Conservation (phyloP, 1,140 invertebrate genomes). For the Babylonia areolata region DNA sequence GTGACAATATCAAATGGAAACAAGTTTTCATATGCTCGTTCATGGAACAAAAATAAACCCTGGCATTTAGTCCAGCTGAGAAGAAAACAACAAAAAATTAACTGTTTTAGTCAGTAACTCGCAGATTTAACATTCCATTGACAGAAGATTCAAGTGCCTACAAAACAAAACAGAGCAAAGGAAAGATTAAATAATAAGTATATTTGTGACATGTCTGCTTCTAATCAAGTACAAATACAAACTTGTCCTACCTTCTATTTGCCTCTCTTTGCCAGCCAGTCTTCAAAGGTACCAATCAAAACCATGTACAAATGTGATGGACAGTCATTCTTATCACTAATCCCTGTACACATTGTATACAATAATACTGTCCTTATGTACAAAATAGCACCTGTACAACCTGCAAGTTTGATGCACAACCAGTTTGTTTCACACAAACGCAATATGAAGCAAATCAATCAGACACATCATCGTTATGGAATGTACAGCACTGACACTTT, state of each 20-base stretch:
- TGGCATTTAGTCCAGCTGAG: no score
- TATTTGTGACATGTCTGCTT: neutral
- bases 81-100: no score
- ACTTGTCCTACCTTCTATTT: neutral
- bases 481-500: neutral
- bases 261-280: neutral
- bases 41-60: no score
- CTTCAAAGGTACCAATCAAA: neutral
- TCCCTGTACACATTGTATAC: neutral
- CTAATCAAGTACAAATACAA: neutral
- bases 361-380: constrained; percentile 25
- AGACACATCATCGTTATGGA: constrained; percentile 10
- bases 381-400: constrained; percentile 23
- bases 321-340: neutral
- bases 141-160: no score
- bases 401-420: neutral
- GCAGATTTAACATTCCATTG: no score
- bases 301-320: neutral
- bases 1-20: no score
- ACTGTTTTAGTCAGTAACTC: no score
- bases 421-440: neutral
- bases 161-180: no score
- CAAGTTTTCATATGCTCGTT: no score
- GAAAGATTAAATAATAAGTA: no score
- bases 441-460: neutral